A percentile compares a stretch with the other conserved stretches of the same genome.
phyloP scores from a whole-genome alignment of 2,797 vertebrate genomes.

The Syngnathus acus region DNA sequence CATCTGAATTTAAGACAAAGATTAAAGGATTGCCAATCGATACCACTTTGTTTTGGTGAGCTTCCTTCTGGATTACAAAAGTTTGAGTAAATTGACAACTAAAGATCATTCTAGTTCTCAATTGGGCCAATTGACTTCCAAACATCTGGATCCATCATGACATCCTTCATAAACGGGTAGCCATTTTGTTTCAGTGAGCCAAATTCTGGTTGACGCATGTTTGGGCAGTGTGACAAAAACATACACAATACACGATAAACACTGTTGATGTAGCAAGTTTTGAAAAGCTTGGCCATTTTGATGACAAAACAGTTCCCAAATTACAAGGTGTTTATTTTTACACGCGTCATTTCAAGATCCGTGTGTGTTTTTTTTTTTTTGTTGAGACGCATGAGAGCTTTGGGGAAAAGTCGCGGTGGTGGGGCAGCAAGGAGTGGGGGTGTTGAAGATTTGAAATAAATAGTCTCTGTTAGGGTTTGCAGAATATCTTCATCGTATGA shows the following conservation, averaged over 20 bases:
- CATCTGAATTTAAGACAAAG: neutral
- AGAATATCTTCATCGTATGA: no score
- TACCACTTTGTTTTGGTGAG: no score
- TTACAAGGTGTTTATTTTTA: constrained; percentile 6
- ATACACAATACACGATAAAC: no score
- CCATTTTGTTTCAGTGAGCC: no score
- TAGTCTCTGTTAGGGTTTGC: no score
- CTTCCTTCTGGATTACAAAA: neutral
- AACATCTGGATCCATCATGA: no score
- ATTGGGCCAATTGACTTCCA: no score
- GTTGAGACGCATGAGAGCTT: constrained; percentile 30
- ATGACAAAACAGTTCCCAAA: neutral
- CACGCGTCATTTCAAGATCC: neutral
- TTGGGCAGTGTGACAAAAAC: no score
- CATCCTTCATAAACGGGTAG: no score
- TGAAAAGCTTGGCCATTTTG: neutral
- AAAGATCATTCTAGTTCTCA: no score
- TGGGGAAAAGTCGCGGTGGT: constrained; percentile 31
- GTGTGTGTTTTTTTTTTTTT: constrained; percentile 14
- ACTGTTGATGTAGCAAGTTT: neutral
- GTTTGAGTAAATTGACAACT: no score
- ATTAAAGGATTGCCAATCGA: neutral
- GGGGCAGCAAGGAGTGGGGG: constrained; percentile 10
- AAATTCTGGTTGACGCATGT: no score
- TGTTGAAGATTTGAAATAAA: constrained; percentile 44